Evolutionary conservation across 2,797 vertebrate species (phyloP), one percentile per base, ranked within the genome.

Genomic region (Loris lydekkerianus): DNA sequence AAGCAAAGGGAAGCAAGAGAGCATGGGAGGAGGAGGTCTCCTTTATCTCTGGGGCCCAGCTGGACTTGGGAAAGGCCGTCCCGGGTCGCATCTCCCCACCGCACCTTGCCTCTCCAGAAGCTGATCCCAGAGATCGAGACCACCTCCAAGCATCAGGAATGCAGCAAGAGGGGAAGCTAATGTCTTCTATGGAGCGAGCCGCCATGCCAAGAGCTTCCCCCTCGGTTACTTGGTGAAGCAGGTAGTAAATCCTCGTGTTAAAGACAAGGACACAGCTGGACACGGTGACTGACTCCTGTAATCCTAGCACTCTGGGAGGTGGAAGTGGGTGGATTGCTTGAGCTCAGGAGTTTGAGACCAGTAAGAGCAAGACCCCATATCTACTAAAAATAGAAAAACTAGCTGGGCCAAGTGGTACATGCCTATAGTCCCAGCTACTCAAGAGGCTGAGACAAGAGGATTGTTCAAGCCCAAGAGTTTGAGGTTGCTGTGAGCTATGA

Each of bases 1-100:
- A 82, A 93, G 70, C 65, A 73, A 69, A 93, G 65, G 0, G 3
- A 83, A 96, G 75, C 78, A 46, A 93, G 34, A 86, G 13, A 37
- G 49, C 34, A 4, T 2, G 37, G 65, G 73, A 80, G 56, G n/a
- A 13, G n/a, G 85, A 70, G 56, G 21, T 58, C 69, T 81, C 61
- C 53, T 69, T 65, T 72, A 82, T 75, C 88, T 61, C 63, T 4
- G 0, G 31, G 70, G 63, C 83, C 72, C 70, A 75, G 88, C 37
- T 10, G 43, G 65, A 83, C 29, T 63, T 7, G 0, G 56, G 72
- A 37, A 85, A 92, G 92, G 5, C 43, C 91, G n/a, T 21, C 84
- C 77, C 70, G n/a, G 75, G 53, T n/a, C 37, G 2, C 10, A 17
- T 34, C 65, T 25, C 23, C 60, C 72, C 27, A 4, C 5, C 21